phyloP scores from a whole-genome alignment of 2,113 vertebrate genomes.

The Myiagra hebetior region DNA sequence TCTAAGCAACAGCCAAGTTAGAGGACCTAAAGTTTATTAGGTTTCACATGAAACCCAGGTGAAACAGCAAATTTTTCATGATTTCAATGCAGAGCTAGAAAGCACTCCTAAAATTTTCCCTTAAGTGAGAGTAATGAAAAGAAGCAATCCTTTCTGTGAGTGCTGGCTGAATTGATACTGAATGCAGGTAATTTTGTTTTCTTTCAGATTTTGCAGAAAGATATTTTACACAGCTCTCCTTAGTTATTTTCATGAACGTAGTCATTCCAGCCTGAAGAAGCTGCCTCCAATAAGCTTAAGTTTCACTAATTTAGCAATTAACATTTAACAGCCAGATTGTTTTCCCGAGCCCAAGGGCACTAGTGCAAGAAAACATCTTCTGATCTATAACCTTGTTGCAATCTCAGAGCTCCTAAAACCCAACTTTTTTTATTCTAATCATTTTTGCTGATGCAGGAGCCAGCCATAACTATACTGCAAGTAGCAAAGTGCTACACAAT shows the following conservation, averaged over 20 bases:
- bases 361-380: conserved; percentile 22
- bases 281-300: not conserved
- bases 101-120: not conserved
- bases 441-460: conserved; percentile 39
- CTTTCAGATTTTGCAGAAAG: not conserved
- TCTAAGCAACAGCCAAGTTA: not conserved
- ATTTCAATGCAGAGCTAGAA: not conserved
- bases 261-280: not conserved
- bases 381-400: conserved; percentile 3
- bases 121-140: not conserved
- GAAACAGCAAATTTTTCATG: not conserved
- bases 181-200: not conserved
- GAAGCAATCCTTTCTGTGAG: not conserved
- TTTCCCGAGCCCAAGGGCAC: not conserved
- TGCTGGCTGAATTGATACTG: not conserved
- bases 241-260: not conserved
- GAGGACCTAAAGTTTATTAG: not conserved
- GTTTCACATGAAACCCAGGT: not conserved
- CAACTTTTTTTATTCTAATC: not conserved
- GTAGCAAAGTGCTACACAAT: not conserved
- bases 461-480: conserved; percentile 20
- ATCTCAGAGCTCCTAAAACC: conserved; percentile 6
- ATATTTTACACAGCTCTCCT: not conserved
- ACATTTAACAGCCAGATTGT: conserved; percentile 47
- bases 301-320: conserved; percentile 64